Conservation (phyloP, 1,140 invertebrate genomes). For the Neodiprion lecontei region DNA sequence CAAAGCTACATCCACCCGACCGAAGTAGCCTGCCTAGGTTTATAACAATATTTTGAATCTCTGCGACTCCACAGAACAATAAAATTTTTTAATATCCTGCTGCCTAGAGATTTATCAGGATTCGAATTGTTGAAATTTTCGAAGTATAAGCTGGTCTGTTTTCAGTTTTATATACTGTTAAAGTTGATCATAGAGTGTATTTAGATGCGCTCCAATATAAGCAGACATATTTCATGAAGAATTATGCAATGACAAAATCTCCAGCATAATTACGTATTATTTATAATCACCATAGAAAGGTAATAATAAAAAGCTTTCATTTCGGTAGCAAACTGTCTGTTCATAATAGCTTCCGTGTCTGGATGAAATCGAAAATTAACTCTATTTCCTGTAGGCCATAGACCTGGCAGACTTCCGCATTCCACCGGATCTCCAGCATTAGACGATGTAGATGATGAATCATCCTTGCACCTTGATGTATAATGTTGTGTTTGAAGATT, state of each 20-base stretch:
- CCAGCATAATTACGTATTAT: background rate
- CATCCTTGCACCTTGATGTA: background rate
- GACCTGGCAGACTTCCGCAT: slow-evolving; percentile 22
- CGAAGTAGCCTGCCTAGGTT: slow-evolving; percentile 48
- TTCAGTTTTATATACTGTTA: background rate
- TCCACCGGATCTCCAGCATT: slow-evolving; percentile 10
- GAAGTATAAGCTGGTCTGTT: background rate
- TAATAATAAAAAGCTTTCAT: slow-evolving; percentile 52
- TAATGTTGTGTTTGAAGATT: slow-evolving; percentile 9
- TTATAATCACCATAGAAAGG: slow-evolving; percentile 48
- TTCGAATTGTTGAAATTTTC: slow-evolving; percentile 5
- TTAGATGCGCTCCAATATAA: no score
- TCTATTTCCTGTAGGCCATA: slow-evolving; percentile 44
- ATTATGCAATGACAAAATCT: no score
- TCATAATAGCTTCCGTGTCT: slow-evolving; percentile 48
- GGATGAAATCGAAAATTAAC: slow-evolving; percentile 46
- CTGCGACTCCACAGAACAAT: no score
- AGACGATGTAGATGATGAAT: background rate
- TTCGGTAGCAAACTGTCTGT: slow-evolving; percentile 45
- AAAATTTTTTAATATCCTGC: background rate
- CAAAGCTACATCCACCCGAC: slow-evolving; percentile 47
- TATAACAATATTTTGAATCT: background rate
- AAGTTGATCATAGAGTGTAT: background rate
- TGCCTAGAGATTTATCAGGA: background rate
- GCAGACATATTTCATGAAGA: no score